A percentile compares a stretch with the other conserved stretches of the same genome.
Conservation (phyloP, 2,888 invertebrate genomes). For the Clitarchus hookeri region DNA sequence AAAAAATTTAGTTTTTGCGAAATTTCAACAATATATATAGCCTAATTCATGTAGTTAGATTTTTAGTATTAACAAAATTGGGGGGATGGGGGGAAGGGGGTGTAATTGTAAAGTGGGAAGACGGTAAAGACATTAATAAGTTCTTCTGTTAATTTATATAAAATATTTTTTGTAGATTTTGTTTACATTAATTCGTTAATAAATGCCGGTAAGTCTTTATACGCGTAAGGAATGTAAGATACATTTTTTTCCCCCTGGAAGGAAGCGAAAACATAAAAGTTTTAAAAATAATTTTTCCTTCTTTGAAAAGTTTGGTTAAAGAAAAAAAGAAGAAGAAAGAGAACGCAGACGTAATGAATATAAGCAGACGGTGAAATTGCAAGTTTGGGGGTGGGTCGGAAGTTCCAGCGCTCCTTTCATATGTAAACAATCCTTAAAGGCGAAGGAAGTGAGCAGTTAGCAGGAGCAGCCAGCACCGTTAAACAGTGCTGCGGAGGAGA, state of each 20-base stretch:
- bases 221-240: background rate
- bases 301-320: background rate
- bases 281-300: background rate
- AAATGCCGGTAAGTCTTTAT: background rate
- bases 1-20: too few species aligned
- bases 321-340: background rate
- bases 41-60: too few species aligned
- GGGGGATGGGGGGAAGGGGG: too few species aligned
- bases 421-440: conserved; percentile 14
- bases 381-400: background rate
- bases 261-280: background rate
- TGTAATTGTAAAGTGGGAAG: too few species aligned
- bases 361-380: background rate
- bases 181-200: background rate
- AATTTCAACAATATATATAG: too few species aligned
- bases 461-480: background rate
- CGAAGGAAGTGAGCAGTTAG: background rate
- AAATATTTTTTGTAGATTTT: too few species aligned
- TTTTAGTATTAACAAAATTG: too few species aligned
- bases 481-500: conserved; percentile 18
- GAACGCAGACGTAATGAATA: conserved; percentile 3
- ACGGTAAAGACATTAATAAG: too few species aligned
- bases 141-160: too few species aligned
- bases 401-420: background rate
- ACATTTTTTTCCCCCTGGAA: background rate